Evolutionary conservation across 92 coral and sea anemone genomes (phyloP).

Genomic region (Umimayanthus kanabou): DNA sequence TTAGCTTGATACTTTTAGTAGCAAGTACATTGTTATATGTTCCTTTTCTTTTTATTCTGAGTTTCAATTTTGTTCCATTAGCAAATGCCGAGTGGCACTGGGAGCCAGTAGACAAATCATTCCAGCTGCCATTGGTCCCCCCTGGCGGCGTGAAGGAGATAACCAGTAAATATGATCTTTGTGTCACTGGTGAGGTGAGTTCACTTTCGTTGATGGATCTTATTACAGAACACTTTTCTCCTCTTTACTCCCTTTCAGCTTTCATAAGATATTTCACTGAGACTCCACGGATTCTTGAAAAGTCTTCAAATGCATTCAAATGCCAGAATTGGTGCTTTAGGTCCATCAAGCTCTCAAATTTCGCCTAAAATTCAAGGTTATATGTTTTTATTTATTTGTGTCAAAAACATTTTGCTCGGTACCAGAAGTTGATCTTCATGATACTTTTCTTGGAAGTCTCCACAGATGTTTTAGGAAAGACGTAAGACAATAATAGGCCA

Average conservation of each 20-base stretch:
- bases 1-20: neutral
- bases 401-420: no score
- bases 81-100: constrained; percentile 89
- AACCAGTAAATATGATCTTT: constrained; percentile 80
- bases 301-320: no score
- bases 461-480: no score
- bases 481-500: no score
- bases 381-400: no score
- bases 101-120: constrained; percentile 91
- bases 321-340: no score
- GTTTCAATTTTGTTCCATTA: neutral
- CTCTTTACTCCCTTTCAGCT: neutral
- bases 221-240: neutral
- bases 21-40: neutral
- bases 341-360: no score
- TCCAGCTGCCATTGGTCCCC: constrained; percentile 80
- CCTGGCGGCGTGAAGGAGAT: constrained; percentile 77
- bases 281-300: no score
- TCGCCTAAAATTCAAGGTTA: no score
- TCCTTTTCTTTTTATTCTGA: neutral
- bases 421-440: no score
- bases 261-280: neutral
- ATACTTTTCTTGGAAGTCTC: no score
- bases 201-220: neutral
- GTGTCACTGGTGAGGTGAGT: constrained; percentile 95